Conservation (phyloP, 2,113 vertebrate species). For the Pyxicephalus adspersus region DNA sequence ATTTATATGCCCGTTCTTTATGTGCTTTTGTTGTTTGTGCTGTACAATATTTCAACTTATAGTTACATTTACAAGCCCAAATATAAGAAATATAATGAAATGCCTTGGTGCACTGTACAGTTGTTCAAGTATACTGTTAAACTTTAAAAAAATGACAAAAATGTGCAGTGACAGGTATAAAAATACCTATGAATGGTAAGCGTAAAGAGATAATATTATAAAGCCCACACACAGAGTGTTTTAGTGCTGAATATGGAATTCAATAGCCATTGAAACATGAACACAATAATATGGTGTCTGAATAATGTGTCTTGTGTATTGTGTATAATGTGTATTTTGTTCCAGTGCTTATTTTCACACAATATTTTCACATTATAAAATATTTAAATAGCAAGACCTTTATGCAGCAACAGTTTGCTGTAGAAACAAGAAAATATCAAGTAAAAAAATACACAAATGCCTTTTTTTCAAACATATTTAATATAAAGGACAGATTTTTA, state of each 20-base stretch:
- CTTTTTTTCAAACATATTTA: constrained; percentile 54
- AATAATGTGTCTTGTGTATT: constrained; percentile 57
- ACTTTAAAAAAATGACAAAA: not conserved
- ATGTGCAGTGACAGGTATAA: not conserved
- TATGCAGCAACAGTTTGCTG: constrained; percentile 59
- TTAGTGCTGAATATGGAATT: constrained; percentile 8
- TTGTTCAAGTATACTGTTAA: too few species aligned
- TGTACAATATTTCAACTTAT: too few species aligned
- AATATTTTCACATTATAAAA: constrained; percentile 65
- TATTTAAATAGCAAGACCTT: constrained; percentile 70
- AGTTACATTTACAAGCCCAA: too few species aligned
- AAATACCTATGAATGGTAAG: not conserved
- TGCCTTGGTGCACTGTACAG: too few species aligned
- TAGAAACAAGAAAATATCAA: constrained; percentile 61
- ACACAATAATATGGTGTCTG: constrained; percentile 42
- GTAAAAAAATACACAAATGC: constrained; percentile 57
- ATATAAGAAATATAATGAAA: too few species aligned
- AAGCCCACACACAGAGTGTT: constrained; percentile 5
- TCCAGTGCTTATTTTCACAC: constrained; percentile 58
- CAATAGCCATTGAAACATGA: constrained; percentile 17
- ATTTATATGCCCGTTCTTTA: too few species aligned
- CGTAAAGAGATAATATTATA: not conserved
- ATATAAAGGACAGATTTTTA: constrained; percentile 17
- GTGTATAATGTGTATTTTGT: constrained; percentile 65
- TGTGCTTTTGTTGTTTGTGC: too few species aligned